phyloP scores from a whole-genome alignment of 2,888 invertebrate genomes.

The Lysandra coridon region DNA sequence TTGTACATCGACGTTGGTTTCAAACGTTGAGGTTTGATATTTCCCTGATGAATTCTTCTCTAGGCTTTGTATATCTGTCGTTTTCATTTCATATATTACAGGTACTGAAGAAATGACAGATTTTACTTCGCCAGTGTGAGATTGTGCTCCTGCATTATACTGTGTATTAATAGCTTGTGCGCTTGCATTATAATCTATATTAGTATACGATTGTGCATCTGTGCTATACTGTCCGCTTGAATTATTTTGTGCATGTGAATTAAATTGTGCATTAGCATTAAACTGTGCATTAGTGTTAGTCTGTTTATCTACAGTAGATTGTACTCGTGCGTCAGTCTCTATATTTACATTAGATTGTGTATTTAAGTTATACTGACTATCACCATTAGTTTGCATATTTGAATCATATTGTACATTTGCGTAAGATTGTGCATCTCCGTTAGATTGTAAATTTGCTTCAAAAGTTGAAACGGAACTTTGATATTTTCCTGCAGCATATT shows the following conservation, averaged over 20 bases:
- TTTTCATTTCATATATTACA: not conserved
- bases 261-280: slow-evolving; percentile 13
- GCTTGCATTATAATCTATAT: not conserved
- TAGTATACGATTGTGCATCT: not conserved
- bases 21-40: not conserved
- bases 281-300: not conserved
- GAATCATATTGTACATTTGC: not conserved
- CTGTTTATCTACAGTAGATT: not conserved
- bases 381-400: not conserved
- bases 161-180: not conserved
- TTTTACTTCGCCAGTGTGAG: not conserved
- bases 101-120: not conserved
- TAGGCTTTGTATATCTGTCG: not conserved
- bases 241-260: not conserved
- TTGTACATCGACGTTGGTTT: not conserved
- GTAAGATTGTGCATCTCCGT: not conserved
- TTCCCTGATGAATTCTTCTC: not conserved
- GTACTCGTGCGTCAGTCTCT: not conserved
- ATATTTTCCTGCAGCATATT: not conserved
- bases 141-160: not conserved
- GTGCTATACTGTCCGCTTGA: not conserved
- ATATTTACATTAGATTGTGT: not conserved
- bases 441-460: not conserved
- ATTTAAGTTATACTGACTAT: not conserved
- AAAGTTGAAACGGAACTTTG: not conserved